These are phyloP conservation scores for Chalcis sispes DNA, from an alignment of 2,888 invertebrate species.

Conservation along the genomic window DNA sequence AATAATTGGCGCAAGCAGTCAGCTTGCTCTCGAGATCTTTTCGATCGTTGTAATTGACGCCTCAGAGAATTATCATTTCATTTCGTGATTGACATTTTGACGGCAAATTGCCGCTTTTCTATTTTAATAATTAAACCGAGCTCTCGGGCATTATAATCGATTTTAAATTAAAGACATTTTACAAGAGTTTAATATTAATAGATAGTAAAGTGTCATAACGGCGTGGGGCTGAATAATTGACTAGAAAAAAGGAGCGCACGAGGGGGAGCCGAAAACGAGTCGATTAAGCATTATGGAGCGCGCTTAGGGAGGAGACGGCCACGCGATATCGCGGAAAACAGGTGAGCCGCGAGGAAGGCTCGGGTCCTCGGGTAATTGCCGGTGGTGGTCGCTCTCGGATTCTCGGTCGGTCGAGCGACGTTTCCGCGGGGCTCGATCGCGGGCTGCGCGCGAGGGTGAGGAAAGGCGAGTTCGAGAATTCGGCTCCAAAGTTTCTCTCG, in stretches of 20 bases:
- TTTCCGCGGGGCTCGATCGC: slow-evolving; percentile 56
- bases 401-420: slow-evolving; percentile 71
- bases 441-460: slow-evolving; percentile 56
- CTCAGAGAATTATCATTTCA: slow-evolving; percentile 55
- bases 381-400: slow-evolving; percentile 72
- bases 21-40: slow-evolving; percentile 33
- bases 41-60: slow-evolving; percentile 53
- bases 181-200: slow-evolving; percentile 36
- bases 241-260: background rate
- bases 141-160: slow-evolving; percentile 35
- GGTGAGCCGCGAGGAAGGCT: slow-evolving; percentile 43
- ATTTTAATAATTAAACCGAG: slow-evolving; percentile 49
- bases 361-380: slow-evolving; percentile 67
- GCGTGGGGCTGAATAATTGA: background rate
- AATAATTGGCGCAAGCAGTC: slow-evolving; percentile 53
- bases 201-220: slow-evolving; percentile 36
- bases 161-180: slow-evolving; percentile 45
- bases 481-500: slow-evolving; percentile 61
- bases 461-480: slow-evolving; percentile 51
- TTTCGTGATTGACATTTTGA: slow-evolving; percentile 57
- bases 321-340: background rate
- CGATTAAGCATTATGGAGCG: slow-evolving; percentile 23
- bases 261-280: background rate
- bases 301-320: too few relatives aligned
- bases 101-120: slow-evolving; percentile 51